These are phyloP conservation scores for Percopsis transmontana DNA, from an alignment of 2,113 vertebrate species.

Conservation along the genomic window DNA sequence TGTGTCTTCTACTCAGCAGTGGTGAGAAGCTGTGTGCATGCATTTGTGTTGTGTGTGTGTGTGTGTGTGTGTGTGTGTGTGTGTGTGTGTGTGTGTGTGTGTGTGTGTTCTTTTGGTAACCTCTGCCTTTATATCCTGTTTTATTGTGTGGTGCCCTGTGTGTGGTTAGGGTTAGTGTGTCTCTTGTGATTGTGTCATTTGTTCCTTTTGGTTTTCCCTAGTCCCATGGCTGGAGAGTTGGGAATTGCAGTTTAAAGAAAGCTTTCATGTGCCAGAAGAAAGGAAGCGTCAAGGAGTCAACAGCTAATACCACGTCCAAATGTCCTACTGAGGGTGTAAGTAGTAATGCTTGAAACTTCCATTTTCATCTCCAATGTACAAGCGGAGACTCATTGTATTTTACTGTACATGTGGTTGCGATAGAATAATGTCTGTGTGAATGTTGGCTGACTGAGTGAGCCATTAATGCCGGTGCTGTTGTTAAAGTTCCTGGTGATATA, in stretches of 20 bases:
- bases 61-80: background rate
- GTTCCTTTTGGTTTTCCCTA: conserved; percentile 57
- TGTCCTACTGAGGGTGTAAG: conserved; percentile 83
- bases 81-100: background rate
- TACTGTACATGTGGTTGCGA: background rate
- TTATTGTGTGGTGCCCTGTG: background rate
- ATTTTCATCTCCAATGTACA: background rate
- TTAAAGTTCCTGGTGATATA: background rate
- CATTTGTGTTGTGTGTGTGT: background rate
- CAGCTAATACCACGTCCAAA: conserved; percentile 42
- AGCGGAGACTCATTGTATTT: background rate
- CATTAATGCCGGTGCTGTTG: background rate
- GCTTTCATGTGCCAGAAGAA: conserved; percentile 89
- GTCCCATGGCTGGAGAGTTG: conserved; percentile 85
- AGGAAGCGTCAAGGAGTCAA: conserved; percentile 77
- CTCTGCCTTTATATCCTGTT: background rate
- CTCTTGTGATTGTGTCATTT: background rate
- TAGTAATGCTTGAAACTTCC: conserved; percentile 1
- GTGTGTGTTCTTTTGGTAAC: background rate
- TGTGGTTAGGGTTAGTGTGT: background rate
- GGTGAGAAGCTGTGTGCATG: conserved; percentile 67
- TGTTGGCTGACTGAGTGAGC: background rate
- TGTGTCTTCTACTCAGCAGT: conserved; percentile 87
- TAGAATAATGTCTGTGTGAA: background rate
- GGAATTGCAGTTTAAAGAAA: conserved; percentile 77